Base-by-base conservation (phyloP, 1,140 invertebrate genomes). In the Bombus ignitus region DNA sequence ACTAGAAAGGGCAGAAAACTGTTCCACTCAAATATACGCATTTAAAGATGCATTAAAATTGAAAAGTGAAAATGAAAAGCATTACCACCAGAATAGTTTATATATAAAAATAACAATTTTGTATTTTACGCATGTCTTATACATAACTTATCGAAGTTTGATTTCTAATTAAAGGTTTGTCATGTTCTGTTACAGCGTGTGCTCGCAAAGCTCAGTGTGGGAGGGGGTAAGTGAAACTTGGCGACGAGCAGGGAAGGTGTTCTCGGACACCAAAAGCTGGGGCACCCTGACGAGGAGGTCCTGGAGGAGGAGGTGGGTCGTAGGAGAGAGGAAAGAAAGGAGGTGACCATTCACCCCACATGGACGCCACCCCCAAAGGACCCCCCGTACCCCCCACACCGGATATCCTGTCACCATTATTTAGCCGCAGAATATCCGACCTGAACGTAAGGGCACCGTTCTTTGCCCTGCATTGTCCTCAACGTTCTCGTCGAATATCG, bases 281-380 rank as follows among this genome's bases (percentile, higher is more conserved):
- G 90, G 89, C 89, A 91, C 86, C 76, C 81, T 87, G 83, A 85
- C 89, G 91, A 88, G 89, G 88, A 91, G 89, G 88, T 90, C 88
- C 91, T 92, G 93, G 93, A 89, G 91, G 89, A 89, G 86, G 86
- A 87, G 85, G 87, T 81, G 85, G 87, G 44, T 75, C 77, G 78
- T 32, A 76, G 80, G 87, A 77, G 90, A 87, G 89, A 92, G 92
- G 88, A 82, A 88, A 90, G 90, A 81, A 87, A 89, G 90, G 89
- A 92, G 93, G 93, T 94, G 93, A 93, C 92, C 92, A 93, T 92
- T 79, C 89, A 93, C 92, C 90, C 93, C 93, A 93, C 93, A 94
- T 93, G 93, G 93, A 94, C 93, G 90, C 93, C 93, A 93, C 87
- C 92, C 90, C 84, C 91, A 91, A 91, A 91, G 89, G 71, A 93